These are phyloP conservation scores for Zoanthus gigantus DNA, from an alignment of 92 coral and sea anemone genomes.

Conservation along the genomic window DNA sequence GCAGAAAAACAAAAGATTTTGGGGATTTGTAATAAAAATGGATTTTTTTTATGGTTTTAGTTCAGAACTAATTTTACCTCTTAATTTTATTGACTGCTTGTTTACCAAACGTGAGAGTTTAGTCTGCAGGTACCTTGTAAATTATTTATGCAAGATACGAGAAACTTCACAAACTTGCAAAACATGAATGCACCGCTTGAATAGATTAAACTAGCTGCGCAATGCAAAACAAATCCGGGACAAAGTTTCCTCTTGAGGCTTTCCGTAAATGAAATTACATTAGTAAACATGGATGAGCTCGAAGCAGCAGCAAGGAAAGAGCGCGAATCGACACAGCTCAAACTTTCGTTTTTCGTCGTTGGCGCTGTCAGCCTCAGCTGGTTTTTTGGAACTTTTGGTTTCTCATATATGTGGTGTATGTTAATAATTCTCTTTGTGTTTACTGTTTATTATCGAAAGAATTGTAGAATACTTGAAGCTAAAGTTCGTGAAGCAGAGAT, in stretches of 20 bases:
- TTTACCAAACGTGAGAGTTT: slow-evolving; percentile 12
- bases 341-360: slow-evolving; percentile 76
- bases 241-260: slow-evolving; percentile 7
- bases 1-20: no score
- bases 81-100: background rate
- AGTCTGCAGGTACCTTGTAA: slow-evolving; percentile 43
- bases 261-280: slow-evolving; percentile 33
- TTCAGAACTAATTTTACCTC: background rate
- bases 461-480: slow-evolving; percentile 73
- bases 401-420: slow-evolving; percentile 80
- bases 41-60: no score
- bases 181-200: slow-evolving; percentile 10
- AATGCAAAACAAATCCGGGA: slow-evolving; percentile 5
- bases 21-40: no score
- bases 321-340: slow-evolving; percentile 81
- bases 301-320: slow-evolving; percentile 76
- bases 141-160: slow-evolving; percentile 24
- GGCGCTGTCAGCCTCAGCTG: slow-evolving; percentile 73
- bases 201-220: background rate
- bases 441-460: slow-evolving; percentile 88
- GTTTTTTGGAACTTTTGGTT: slow-evolving; percentile 83
- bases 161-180: slow-evolving; percentile 20
- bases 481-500: slow-evolving; percentile 85
- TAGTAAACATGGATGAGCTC: slow-evolving; percentile 52
- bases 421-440: slow-evolving; percentile 82